These are phyloP conservation scores for Caradrina clavipalpis DNA, from an alignment of 2,888 invertebrate species.

Conservation along the genomic window DNA sequence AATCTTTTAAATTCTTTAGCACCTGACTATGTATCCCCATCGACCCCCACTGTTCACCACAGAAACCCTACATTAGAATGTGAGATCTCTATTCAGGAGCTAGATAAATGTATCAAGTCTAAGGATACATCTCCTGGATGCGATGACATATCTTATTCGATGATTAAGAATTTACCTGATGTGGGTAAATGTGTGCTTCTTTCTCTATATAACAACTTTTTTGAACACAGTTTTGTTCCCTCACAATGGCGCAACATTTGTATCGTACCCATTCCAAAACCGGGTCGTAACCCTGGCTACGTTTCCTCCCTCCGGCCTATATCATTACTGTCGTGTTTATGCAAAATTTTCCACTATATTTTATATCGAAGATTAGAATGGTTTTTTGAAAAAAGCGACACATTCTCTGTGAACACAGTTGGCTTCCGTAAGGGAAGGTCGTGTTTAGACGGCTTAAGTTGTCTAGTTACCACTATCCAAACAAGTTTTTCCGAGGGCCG, in stretches of 20 bases:
- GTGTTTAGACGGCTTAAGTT: conserved; percentile 6
- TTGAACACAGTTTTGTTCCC: neutral
- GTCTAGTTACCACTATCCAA: neutral
- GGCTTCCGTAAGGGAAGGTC: conserved; percentile 17
- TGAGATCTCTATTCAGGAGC: too few species aligned
- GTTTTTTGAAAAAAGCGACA: conserved; percentile 1
- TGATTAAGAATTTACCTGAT: conserved; percentile 1
- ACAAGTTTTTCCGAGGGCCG: neutral
- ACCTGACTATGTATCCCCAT: too few species aligned
- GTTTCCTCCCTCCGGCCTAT: neutral
- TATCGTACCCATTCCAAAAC: neutral
- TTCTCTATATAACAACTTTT: neutral
- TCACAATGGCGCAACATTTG: neutral
- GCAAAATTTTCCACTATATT: neutral
- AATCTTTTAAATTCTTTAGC: neutral
- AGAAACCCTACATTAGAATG: too few species aligned
- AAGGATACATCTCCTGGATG: too few species aligned
- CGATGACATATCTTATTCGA: neutral
- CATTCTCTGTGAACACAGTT: conserved; percentile 1
- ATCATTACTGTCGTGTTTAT: neutral
- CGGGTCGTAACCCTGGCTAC: neutral
- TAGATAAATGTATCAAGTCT: too few species aligned
- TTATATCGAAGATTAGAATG: neutral
- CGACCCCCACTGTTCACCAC: too few species aligned
- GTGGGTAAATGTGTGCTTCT: neutral